These are phyloP conservation scores for Camelus bactrianus DNA, from an alignment of 2,113 vertebrate genomes.

Conservation along the genomic window DNA sequence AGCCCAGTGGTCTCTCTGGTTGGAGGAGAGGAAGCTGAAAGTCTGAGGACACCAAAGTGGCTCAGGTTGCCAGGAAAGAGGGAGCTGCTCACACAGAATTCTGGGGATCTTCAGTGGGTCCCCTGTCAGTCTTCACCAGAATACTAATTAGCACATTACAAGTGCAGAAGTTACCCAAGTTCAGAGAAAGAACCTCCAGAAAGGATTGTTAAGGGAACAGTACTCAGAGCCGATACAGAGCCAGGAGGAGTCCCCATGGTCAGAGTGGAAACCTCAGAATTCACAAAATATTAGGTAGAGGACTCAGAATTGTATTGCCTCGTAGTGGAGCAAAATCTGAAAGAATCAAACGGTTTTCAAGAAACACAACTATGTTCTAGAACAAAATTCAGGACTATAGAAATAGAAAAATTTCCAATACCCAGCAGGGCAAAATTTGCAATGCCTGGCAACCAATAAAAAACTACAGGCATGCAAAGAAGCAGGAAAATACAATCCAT, in stretches of 20 bases:
- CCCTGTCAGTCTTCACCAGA: not conserved
- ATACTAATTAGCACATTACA: not conserved
- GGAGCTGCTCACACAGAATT: not conserved
- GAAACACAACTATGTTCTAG: not conserved
- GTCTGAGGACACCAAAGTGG: not conserved
- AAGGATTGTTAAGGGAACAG: not conserved
- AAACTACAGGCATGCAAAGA: not conserved
- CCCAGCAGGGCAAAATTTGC: not conserved
- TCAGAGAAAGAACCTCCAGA: not conserved
- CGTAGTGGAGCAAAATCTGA: not conserved
- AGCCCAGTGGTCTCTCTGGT: not conserved
- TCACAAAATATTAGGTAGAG: not conserved
- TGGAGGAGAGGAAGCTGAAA: not conserved
- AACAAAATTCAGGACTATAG: not conserved
- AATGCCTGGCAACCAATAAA: not conserved
- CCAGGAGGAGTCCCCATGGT: not conserved
- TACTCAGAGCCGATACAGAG: not conserved
- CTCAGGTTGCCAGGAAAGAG: not conserved
- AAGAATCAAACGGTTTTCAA: not conserved
- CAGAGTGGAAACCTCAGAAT: not conserved
- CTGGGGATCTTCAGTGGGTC: not conserved
- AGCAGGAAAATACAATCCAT: not conserved
- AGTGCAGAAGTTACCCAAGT: not conserved
- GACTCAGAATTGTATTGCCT: not conserved
- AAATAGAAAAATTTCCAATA: not conserved